Evolutionary conservation across 2,888 invertebrate genomes (phyloP).

Genomic region (Cheiracanthium punctorium): DNA sequence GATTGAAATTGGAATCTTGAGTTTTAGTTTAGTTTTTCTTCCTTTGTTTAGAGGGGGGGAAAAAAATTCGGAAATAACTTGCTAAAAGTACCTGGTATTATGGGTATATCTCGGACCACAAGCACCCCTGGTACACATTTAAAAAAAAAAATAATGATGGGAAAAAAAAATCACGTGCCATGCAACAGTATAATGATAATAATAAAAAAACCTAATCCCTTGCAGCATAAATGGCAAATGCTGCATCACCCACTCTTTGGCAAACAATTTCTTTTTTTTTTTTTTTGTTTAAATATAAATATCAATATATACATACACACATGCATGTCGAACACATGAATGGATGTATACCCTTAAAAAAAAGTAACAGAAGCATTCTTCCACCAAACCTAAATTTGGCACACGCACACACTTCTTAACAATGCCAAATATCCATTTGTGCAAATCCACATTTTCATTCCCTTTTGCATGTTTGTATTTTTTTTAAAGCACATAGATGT

Average conservation of each 20-base stretch:
- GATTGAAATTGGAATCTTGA: no score
- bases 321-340: background rate
- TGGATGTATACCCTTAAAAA: slow-evolving; percentile 27
- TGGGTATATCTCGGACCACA: no score
- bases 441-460: background rate
- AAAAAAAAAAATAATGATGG: slow-evolving; percentile 19
- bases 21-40: no score
- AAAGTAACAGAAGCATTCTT: slow-evolving; percentile 6
- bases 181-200: slow-evolving; percentile 5
- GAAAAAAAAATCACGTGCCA: slow-evolving; percentile 22
- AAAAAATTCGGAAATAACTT: no score
- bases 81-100: no score
- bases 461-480: slow-evolving; percentile 30
- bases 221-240: background rate
- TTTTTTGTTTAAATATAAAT: no score
- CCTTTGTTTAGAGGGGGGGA: no score
- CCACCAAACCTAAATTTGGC: slow-evolving; percentile 51
- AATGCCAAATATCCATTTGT: slow-evolving; percentile 31
- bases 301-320: slow-evolving; percentile 7
- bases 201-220: slow-evolving; percentile 19
- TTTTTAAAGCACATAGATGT: slow-evolving; percentile 56
- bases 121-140: background rate
- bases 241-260: slow-evolving; percentile 17
- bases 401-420: no score
- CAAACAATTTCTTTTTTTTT: slow-evolving; percentile 21